Base-by-base conservation (phyloP, 1,140 invertebrate species). In the Cyphomyrmex costatus region DNA sequence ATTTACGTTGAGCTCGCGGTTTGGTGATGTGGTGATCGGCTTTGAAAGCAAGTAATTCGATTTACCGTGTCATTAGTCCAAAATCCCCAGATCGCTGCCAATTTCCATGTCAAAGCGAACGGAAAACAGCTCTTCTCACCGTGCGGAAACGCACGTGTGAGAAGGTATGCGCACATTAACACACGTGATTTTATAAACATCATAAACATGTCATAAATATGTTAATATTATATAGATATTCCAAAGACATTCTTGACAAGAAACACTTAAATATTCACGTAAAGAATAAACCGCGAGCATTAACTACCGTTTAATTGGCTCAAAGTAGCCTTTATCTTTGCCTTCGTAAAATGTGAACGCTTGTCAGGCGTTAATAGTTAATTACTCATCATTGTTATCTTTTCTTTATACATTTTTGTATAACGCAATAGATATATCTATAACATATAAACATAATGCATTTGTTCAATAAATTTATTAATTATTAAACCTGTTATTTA, bases 101-200 rank as follows among this genome's bases (percentile, higher is more conserved):
- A 90, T 91, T 91, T 91, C 70, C 89, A 91, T 91, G 78, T 91
- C 89, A 91, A 91, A 91, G 89, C 79, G 27, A 74, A 90, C 66
- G 66, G 66, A 65, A 60, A 71, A 33, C 77, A 46, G 46, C 24
- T 21, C 46, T 49, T 24, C 19, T 33, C 46, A 12, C 16, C 19
- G 56, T 46, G 27, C 19, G 58, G 16, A 58, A 21, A 56, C 56
- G 46, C n/a, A 24, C 21, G 66, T 10, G 51, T 12, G 33, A 27
- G 30, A 12, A 33, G 42, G 21, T 21, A 12, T 46, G 5, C 10
- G 6, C 46, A 24, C 21, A 10, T 58, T 30, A 76, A 8, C 51
- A 21, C 51, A 71, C 68, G n/a, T 24, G 36, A 7, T 61, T 42
- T 56, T 56, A 42, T 2, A 33, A 27, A n/a, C 27, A 27, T 56